Evolutionary conservation across 2,113 vertebrate genomes (phyloP).

Genomic region (Danionella cerebrum): DNA sequence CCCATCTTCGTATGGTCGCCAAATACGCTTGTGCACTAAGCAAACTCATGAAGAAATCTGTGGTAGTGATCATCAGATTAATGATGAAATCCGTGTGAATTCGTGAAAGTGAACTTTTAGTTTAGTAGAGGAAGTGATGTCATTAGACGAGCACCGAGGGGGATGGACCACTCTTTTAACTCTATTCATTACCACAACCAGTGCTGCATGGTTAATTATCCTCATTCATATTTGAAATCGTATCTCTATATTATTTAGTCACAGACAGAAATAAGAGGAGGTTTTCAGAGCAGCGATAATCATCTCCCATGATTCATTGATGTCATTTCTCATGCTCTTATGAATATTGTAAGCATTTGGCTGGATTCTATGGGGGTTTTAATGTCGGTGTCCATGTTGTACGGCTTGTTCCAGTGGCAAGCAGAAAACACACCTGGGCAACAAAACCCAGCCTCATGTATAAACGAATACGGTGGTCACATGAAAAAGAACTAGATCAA

Average conservation of each 20-base stretch:
- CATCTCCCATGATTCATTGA: conserved; percentile 34
- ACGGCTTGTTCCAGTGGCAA: too few relatives aligned
- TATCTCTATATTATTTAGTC: conserved; percentile 49
- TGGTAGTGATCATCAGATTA: too few relatives aligned
- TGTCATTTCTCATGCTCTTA: conserved; percentile 42
- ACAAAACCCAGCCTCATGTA: too few relatives aligned
- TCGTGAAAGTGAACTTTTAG: conserved; percentile 53
- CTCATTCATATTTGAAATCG: conserved; percentile 52
- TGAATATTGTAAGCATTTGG: conserved; percentile 43
- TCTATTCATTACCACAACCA: conserved; percentile 44
- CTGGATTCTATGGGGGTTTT: conserved; percentile 32
- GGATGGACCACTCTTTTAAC: neutral
- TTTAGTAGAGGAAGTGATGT: conserved; percentile 15
- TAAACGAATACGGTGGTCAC: too few relatives aligned
- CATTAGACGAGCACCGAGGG: neutral
- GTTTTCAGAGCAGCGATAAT: neutral
- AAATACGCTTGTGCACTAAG: too few relatives aligned
- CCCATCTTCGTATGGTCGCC: too few relatives aligned
- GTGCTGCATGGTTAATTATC: conserved; percentile 49
- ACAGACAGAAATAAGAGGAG: conserved; percentile 35
- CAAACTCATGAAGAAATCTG: too few relatives aligned
- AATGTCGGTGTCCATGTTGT: conserved; percentile 35
- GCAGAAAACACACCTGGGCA: too few relatives aligned
- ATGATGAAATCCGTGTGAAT: too few relatives aligned
- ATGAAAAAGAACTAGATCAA: too few relatives aligned